A percentile compares a stretch with the other conserved stretches of the same genome.
Conservation (phyloP, 2,797 vertebrate species). For the Carapus acus region DNA sequence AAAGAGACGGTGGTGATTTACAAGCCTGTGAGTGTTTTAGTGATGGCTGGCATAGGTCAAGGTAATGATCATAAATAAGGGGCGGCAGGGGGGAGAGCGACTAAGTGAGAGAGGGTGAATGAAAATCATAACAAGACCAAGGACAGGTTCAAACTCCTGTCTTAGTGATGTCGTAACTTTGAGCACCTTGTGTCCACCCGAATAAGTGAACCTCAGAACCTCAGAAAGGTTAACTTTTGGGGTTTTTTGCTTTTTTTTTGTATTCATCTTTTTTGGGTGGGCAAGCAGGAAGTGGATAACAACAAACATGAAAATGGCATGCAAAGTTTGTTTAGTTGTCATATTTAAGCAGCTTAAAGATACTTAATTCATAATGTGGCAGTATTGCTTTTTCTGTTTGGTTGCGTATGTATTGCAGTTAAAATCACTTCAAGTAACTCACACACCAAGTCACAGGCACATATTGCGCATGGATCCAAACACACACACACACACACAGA, state of each 20-base stretch:
- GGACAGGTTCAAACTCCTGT: constrained; percentile 50
- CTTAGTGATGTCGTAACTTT: constrained; percentile 27
- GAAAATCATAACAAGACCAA: constrained; percentile 47
- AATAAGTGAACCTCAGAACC: neutral
- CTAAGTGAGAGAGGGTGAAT: constrained; percentile 25
- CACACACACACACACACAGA: constrained; percentile 10
- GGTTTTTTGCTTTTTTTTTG: too few species aligned
- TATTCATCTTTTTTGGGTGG: too few species aligned
- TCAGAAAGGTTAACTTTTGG: neutral
- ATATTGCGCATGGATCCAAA: constrained; percentile 15
- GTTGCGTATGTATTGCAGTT: neutral
- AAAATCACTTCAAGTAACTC: constrained; percentile 5
- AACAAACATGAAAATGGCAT: too few species aligned
- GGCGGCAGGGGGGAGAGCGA: constrained; percentile 7
- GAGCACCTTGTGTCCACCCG: constrained; percentile 17
- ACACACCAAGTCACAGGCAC: constrained; percentile 17
- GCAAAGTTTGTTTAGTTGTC: too few species aligned
- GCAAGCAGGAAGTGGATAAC: too few species aligned
- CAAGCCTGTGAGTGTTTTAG: constrained; percentile 53
- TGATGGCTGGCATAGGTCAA: constrained; percentile 59
- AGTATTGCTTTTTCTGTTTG: too few species aligned
- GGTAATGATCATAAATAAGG: constrained; percentile 68
- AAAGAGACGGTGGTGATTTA: constrained; percentile 50
- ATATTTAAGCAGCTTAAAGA: too few species aligned
- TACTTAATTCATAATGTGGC: too few species aligned